Evolutionary conservation across 2,113 vertebrate species (phyloP).

Genomic region (Grallaria varia): DNA sequence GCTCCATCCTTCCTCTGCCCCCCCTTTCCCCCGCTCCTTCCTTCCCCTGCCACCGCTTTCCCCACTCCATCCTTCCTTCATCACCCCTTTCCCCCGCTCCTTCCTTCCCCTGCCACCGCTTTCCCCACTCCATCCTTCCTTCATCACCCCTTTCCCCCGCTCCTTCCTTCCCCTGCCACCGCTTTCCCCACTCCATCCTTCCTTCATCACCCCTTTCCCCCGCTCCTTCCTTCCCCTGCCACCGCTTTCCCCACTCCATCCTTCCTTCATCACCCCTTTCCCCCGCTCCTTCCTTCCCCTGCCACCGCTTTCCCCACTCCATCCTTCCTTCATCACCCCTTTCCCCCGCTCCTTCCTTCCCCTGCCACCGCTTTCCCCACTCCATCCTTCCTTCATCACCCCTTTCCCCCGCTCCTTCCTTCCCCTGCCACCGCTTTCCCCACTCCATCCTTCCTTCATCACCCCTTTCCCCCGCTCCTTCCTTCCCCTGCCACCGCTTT

Average conservation of each 20-base stretch:
- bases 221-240: background rate
- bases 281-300: background rate
- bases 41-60: too few relatives aligned
- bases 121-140: accelerated
- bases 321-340: background rate
- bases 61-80: accelerated
- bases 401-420: background rate
- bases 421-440: too few relatives aligned
- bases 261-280: accelerated
- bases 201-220: background rate
- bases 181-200: background rate
- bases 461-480: background rate
- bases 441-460: accelerated
- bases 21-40: background rate
- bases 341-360: background rate
- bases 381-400: background rate
- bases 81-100: background rate
- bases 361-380: too few relatives aligned
- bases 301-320: too few relatives aligned
- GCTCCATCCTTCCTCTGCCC: too few relatives aligned
- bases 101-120: background rate
- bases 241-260: background rate
- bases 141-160: background rate
- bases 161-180: background rate
- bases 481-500: too few relatives aligned